These are phyloP conservation scores for Corydoras sp. DNA, from an alignment of 2,113 vertebrate genomes.

Conservation along the genomic window DNA sequence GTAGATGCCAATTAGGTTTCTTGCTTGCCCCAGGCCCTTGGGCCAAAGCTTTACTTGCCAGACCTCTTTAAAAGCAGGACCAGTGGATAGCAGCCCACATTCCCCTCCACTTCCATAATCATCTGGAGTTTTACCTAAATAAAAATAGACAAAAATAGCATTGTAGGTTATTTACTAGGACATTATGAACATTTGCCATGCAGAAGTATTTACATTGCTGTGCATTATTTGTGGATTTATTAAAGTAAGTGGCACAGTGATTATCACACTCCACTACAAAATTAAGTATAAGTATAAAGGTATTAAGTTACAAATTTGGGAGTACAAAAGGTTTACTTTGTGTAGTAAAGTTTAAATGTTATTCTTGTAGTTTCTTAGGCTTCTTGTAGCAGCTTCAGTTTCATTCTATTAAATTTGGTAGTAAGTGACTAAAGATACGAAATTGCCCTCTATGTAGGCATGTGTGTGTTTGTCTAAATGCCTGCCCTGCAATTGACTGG, in stretches of 20 bases:
- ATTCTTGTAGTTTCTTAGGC: too few relatives aligned
- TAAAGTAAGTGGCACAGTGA: background rate
- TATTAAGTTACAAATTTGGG: too few relatives aligned
- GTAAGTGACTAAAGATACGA: too few relatives aligned
- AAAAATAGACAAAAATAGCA: constrained; percentile 29
- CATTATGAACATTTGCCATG: background rate
- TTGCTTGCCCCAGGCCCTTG: constrained; percentile 72
- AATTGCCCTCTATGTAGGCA: too few relatives aligned
- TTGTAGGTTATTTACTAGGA: background rate
- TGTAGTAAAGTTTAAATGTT: too few relatives aligned
- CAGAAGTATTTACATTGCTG: background rate
- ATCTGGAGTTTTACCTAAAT: constrained; percentile 63
- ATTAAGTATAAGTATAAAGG: too few relatives aligned
- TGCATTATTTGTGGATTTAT: too few relatives aligned
- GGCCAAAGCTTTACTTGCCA: constrained; percentile 80
- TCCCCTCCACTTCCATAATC: constrained; percentile 70
- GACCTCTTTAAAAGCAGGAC: constrained; percentile 72
- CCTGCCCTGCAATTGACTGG: too few relatives aligned
- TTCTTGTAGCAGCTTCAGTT: too few relatives aligned
- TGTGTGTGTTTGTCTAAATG: too few relatives aligned
- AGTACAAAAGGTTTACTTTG: too few relatives aligned
- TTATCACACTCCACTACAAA: background rate
- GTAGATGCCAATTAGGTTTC: constrained; percentile 73
- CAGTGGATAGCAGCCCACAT: constrained; percentile 59
- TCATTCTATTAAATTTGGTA: too few relatives aligned